These are phyloP conservation scores for Orycteropus afer DNA, from an alignment of 2,113 vertebrate species.

Conservation along the genomic window DNA sequence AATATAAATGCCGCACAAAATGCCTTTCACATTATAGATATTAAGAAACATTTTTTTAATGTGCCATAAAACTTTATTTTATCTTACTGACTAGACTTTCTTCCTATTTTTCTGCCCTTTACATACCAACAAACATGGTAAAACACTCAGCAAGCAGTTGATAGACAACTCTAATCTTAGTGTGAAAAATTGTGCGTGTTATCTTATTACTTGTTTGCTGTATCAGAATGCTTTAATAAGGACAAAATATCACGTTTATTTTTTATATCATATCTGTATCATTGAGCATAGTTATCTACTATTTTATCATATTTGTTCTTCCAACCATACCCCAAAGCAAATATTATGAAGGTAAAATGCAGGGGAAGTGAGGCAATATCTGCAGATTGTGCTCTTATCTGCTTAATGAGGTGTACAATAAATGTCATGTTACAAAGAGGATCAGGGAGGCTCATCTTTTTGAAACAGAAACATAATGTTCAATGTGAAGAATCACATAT, in stretches of 20 bases:
- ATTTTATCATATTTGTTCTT: not conserved
- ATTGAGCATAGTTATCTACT: not conserved
- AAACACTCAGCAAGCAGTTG: not conserved
- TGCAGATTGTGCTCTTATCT: slow-evolving; percentile 12
- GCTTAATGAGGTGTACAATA: slow-evolving; percentile 43
- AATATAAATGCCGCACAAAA: not conserved
- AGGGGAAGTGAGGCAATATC: not conserved
- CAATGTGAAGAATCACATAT: not conserved
- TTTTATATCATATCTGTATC: not conserved
- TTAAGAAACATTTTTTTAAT: not conserved
- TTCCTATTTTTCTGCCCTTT: not conserved
- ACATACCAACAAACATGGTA: not conserved
- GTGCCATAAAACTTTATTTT: not conserved
- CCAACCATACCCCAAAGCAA: slow-evolving; percentile 31
- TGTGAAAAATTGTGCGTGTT: not conserved
- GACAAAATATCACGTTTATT: not conserved
- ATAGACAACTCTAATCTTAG: not conserved
- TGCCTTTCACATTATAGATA: not conserved
- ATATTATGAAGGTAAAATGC: not conserved
- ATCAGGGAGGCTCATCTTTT: not conserved
- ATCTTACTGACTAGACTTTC: not conserved
- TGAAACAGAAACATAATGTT: slow-evolving; percentile 37
- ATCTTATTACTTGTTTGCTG: not conserved
- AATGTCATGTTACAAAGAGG: not conserved
- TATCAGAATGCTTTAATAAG: not conserved